Evolutionary conservation across 2,888 invertebrate species (phyloP), one percentile per base, ranked within the genome.

Genomic region (Parelbella ahira): DNA sequence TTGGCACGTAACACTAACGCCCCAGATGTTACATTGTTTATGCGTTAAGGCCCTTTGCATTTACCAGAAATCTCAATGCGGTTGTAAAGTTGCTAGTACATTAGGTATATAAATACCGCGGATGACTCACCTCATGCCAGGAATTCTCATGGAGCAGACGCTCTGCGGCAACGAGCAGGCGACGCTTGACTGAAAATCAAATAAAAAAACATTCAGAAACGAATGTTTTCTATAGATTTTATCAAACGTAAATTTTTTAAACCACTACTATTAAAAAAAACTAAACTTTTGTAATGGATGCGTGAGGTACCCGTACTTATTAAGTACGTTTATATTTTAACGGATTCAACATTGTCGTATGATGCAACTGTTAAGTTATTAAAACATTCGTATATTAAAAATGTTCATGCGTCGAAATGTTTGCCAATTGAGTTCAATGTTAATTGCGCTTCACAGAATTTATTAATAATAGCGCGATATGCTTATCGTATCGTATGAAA

Each of bases 41-140:
- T 42, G 34, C 42, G 42, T 42, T 42, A 34, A 32, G 33, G 42
- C 34, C 42, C 42, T 42, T 42, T 20, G 42, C 21, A n/a, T 42
- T 34, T 42, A 42, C 42, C 43, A 43, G 43, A 43, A 43, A 43
- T 43, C 43, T 43, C 36, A 43, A 43, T 43, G 43, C 36, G 36
- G 36, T 36, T 44, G 37, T 37, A 44, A 44, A 44, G 36, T 44
- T 44, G 37, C 37, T 44, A 30, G 43, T 37, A 37, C 37, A 37
- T 44, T 37, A 30, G 36, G 38, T 52, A 54, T 59, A 61, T 63
- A 63, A 61, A 62, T 63, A 58, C 49, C 52, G 63, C 54, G 48
- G 60, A 61, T 84, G 81, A 83, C 80, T 86, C 81, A 86, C 84
- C 84, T 83, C 76, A 74, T 70, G 65, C 79, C 80, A 79, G 61